These are phyloP conservation scores for Rafetus swinhoei DNA, from an alignment of 2,113 vertebrate genomes.

Conservation along the genomic window DNA sequence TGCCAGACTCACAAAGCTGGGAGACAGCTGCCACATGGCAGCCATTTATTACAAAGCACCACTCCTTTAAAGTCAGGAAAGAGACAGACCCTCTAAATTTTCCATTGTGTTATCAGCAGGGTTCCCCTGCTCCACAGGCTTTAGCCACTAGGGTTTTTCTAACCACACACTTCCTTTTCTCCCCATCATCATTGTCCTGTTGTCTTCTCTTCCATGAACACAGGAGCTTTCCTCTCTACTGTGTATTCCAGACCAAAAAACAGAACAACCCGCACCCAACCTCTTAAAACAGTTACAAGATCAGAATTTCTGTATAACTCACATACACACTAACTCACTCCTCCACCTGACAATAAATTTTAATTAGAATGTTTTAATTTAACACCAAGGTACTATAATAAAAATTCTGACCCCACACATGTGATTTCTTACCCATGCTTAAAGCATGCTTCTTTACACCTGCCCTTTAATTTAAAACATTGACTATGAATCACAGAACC, in stretches of 20 bases:
- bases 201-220: slow-evolving; percentile 57
- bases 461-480: neutral
- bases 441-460: neutral
- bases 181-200: slow-evolving; percentile 55
- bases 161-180: slow-evolving; percentile 71
- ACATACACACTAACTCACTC: neutral
- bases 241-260: neutral
- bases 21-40: slow-evolving; percentile 75
- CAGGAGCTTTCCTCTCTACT: slow-evolving; percentile 16
- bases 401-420: neutral
- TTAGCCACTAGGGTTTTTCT: slow-evolving; percentile 59
- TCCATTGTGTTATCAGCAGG: slow-evolving; percentile 73
- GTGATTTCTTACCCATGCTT: neutral
- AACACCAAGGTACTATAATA: neutral
- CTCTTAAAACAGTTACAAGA: neutral
- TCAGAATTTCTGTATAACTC: neutral
- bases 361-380: neutral
- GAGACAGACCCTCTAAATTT: slow-evolving; percentile 56
- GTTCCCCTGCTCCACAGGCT: slow-evolving; percentile 55
- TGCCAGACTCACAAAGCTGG: slow-evolving; percentile 69
- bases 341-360: neutral
- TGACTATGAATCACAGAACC: neutral
- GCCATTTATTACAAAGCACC: slow-evolving; percentile 75
- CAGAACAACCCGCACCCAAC: too few species aligned
- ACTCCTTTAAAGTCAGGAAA: slow-evolving; percentile 65